Percentiles rank a stretch among this genome's conserved stretches.
Conservation (phyloP, 1,140 invertebrate species). For the Lucilia cuprina region DNA sequence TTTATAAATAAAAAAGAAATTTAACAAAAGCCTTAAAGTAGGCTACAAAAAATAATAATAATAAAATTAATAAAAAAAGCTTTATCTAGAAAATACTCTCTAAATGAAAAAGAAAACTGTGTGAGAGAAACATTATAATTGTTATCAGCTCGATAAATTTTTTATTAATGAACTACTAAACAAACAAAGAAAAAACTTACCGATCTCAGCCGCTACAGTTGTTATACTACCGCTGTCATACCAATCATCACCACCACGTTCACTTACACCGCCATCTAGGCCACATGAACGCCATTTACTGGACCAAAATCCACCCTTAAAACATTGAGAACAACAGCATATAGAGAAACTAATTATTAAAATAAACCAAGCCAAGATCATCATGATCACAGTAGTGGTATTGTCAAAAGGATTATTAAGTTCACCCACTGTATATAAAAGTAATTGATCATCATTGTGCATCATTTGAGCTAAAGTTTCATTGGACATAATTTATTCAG, state of each 20-base stretch:
- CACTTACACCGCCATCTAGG: neutral
- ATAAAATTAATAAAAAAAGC: neutral
- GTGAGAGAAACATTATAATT: too few relatives aligned
- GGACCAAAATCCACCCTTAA: constrained; percentile 40
- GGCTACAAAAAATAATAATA: neutral
- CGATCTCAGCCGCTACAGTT: neutral
- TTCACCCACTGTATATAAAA: neutral
- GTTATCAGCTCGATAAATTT: neutral
- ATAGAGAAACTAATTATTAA: constrained; percentile 55
- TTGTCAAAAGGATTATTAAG: neutral
- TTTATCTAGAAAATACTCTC: neutral
- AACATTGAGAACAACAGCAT: constrained; percentile 57
- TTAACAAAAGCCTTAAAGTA: neutral
- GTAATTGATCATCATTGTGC: neutral
- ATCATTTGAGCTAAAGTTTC: neutral
- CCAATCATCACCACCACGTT: constrained; percentile 7
- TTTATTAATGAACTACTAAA: neutral
- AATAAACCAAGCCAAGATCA: constrained; percentile 54
- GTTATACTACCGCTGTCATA: neutral
- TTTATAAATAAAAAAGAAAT: neutral
- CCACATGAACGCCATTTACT: neutral
- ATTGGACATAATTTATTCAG: neutral
- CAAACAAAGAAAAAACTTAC: neutral
- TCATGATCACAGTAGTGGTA: constrained; percentile 54
- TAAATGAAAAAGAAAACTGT: too few relatives aligned